phyloP scores from a whole-genome alignment of 2,888 invertebrate species.

The Drosophila meridiana region DNA sequence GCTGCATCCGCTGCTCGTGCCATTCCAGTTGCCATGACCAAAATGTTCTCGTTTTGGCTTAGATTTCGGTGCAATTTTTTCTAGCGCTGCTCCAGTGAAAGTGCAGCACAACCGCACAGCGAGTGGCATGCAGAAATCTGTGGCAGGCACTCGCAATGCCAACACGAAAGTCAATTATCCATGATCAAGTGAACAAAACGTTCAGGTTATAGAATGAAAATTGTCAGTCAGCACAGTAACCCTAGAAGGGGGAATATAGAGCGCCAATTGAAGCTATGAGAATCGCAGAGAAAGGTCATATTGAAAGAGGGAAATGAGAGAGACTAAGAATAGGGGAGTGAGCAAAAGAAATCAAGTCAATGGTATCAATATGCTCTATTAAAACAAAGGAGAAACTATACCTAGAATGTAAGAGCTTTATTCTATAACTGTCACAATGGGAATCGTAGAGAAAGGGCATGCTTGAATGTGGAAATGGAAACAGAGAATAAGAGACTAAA shows the following conservation, averaged over 20 bases:
- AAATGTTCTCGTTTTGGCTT: slow-evolving; percentile 64
- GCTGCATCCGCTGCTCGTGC: slow-evolving; percentile 51
- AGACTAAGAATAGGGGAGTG: neutral
- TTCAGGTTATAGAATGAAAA: neutral
- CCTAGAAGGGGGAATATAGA: neutral
- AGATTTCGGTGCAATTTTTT: slow-evolving; percentile 54
- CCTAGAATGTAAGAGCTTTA: no score
- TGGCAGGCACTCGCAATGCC: slow-evolving; percentile 27
- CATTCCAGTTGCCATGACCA: slow-evolving; percentile 70
- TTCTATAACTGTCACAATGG: neutral
- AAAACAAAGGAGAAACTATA: neutral
- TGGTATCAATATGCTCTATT: neutral
- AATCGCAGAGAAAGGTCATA: neutral
- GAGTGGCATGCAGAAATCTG: slow-evolving; percentile 36
- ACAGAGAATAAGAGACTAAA: neutral
- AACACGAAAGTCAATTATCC: slow-evolving; percentile 11
- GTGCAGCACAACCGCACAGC: slow-evolving; percentile 44
- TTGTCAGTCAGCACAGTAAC: neutral
- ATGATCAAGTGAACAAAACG: neutral
- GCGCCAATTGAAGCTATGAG: slow-evolving; percentile 1
- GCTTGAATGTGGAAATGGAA: neutral
- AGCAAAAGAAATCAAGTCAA: neutral
- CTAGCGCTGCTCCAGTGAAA: slow-evolving; percentile 58
- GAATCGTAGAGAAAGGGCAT: neutral
- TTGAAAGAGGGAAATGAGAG: neutral